phyloP scores from a whole-genome alignment of 2,113 vertebrate species.

The Urocynchramus pylzowi region DNA sequence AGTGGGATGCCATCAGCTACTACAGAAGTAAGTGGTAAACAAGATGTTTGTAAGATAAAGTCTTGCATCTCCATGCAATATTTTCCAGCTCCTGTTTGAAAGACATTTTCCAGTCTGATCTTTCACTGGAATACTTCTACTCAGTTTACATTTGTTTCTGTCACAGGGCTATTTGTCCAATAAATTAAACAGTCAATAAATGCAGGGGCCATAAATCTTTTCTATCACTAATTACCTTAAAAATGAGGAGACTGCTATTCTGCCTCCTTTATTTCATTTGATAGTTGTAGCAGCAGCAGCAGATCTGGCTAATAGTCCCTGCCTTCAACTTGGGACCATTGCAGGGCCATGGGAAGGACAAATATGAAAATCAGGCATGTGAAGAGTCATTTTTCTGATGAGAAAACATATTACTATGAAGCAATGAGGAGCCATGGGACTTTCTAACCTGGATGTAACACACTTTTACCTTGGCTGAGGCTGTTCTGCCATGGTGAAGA shows the following conservation, averaged over 20 bases:
- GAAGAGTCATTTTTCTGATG: neutral
- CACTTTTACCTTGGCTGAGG: neutral
- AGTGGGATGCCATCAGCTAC: neutral
- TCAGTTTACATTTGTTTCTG: neutral
- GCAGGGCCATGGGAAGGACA: neutral
- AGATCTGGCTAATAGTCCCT: neutral
- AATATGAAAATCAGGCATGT: neutral
- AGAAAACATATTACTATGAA: neutral
- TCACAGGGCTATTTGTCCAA: neutral
- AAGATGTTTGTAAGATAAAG: neutral
- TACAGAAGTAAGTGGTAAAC: neutral
- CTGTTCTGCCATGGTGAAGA: neutral
- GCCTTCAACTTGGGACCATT: neutral
- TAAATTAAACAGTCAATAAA: neutral
- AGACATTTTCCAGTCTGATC: neutral
- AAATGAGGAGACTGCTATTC: neutral
- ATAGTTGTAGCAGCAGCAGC: neutral
- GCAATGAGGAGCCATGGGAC: neutral
- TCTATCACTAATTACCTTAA: constrained; percentile 3
- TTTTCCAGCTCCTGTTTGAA: neutral
- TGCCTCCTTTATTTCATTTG: neutral
- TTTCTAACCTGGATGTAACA: neutral
- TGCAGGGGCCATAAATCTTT: neutral
- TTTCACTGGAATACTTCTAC: neutral
- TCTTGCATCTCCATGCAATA: neutral